Base-by-base conservation (phyloP, 2,888 invertebrate genomes). In the Hydriomena furcata region DNA sequence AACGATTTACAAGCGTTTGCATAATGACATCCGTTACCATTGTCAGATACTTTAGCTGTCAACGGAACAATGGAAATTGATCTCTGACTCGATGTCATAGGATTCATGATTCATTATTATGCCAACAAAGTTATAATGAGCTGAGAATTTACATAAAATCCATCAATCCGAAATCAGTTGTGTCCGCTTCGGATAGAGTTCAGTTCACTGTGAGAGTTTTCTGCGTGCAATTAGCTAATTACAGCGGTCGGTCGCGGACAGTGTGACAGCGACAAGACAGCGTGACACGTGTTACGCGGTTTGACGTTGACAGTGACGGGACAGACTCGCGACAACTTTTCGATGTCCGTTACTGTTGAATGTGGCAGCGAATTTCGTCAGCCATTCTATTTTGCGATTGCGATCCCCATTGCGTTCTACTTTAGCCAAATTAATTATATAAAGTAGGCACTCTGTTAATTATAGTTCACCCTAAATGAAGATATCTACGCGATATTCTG, bases 181-280 rank as follows among this genome's bases (percentile, higher is more conserved):
- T 52, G 49, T 7, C 1, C 8, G 0, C 5, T 12, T 12, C 10
- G 5, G 0, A 49, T 52, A 56, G 11, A 17, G 47, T 37, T 21
- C 25, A 10, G 31, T 40, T 42, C 36, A 48, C 8, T 31, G 40
- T 28, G 56, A 56, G 49, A 49, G 52, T 60, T 55, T 57, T 49
- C 48, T 51, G 63, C 66, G 65, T 63, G 76, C 82, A 83, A 84
- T 84, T 83, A 84, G 83, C 79, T 82, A 82, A 84, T 84, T 82
- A 82, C 59, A 24, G 51, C 41, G 49, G 55, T 52, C 41, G 59
- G 59, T 55, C 52, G 58, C 40, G 45, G 50, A 49, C 51, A 38
- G 48, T 53, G 52, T 60, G 64, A 60, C 60, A 61, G 57, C 34
- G 53, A 61, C 58, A 53, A 60, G 66, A 65, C 65, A 58, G 63